These are phyloP conservation scores for Cettia cetti DNA, from an alignment of 2,113 vertebrate genomes.

Conservation along the genomic window DNA sequence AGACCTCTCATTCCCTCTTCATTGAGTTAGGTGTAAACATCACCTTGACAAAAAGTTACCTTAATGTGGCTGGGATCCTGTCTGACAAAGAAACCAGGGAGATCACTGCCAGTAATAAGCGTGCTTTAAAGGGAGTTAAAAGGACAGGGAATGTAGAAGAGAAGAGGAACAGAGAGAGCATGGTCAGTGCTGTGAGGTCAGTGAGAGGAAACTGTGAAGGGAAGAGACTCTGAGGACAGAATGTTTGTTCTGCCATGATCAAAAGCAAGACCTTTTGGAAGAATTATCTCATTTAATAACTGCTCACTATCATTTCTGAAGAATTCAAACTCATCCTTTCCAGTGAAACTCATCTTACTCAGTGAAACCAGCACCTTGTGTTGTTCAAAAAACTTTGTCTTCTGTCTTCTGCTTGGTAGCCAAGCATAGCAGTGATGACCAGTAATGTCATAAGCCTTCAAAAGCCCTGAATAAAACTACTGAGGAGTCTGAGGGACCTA, in stretches of 20 bases:
- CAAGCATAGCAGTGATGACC: background rate
- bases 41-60: background rate
- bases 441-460: background rate
- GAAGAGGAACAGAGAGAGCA: background rate
- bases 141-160: background rate
- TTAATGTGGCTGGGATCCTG: background rate
- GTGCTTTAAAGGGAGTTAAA: background rate
- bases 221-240: background rate
- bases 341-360: background rate
- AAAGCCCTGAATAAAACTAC: background rate
- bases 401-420: background rate
- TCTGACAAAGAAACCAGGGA: background rate
- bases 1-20: background rate
- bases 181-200: background rate
- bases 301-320: background rate
- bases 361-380: background rate
- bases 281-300: background rate
- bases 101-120: background rate
- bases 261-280: background rate
- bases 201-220: background rate
- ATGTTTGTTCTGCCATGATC: background rate
- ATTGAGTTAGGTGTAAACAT: background rate
- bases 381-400: background rate
- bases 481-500: background rate
- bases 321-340: background rate